A percentile compares a stretch with the other conserved stretches of the same genome.
Conservation (phyloP, 2,113 vertebrate species). For the Hippocampus guttulatus region DNA sequence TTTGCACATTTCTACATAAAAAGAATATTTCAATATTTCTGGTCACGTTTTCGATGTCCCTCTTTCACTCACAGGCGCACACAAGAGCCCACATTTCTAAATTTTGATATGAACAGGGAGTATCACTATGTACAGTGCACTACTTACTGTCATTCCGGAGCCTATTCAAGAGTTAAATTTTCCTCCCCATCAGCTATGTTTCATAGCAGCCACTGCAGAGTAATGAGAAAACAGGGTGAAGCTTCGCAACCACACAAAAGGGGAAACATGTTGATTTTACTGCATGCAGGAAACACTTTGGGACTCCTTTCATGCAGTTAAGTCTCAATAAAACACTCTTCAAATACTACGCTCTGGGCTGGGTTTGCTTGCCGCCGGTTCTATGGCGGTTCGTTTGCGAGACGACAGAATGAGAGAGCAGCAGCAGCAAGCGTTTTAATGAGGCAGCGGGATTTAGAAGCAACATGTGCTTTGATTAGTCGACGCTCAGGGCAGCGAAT, state of each 20-base stretch:
- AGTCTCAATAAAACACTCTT: slow-evolving; percentile 29
- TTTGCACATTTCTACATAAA: too few species aligned
- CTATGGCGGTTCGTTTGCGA: slow-evolving; percentile 14
- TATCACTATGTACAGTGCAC: neutral
- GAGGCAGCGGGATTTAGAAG: slow-evolving; percentile 17
- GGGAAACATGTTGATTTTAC: slow-evolving; percentile 31
- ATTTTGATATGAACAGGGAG: neutral
- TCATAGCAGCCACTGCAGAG: slow-evolving; percentile 16
- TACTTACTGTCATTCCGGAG: neutral
- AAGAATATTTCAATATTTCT: too few species aligned
- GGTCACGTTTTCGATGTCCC: too few species aligned
- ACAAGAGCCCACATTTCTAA: neutral
- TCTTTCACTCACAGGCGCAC: too few species aligned
- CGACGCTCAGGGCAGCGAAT: neutral
- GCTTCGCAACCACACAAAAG: slow-evolving; percentile 25
- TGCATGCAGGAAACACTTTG: slow-evolving; percentile 19
- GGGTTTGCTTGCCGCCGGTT: neutral
- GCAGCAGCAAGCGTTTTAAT: slow-evolving; percentile 12
- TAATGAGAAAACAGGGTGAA: slow-evolving; percentile 49
- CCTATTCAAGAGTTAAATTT: neutral
- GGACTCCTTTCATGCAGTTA: slow-evolving; percentile 21
- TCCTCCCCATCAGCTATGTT: slow-evolving; percentile 37
- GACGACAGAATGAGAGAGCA: slow-evolving; percentile 32
- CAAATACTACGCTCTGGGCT: neutral
- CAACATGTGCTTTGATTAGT: slow-evolving; percentile 24